Evolutionary conservation across 2,797 vertebrate genomes (phyloP), one percentile per base, ranked within the genome.

Genomic region (Ceryle rudis): DNA sequence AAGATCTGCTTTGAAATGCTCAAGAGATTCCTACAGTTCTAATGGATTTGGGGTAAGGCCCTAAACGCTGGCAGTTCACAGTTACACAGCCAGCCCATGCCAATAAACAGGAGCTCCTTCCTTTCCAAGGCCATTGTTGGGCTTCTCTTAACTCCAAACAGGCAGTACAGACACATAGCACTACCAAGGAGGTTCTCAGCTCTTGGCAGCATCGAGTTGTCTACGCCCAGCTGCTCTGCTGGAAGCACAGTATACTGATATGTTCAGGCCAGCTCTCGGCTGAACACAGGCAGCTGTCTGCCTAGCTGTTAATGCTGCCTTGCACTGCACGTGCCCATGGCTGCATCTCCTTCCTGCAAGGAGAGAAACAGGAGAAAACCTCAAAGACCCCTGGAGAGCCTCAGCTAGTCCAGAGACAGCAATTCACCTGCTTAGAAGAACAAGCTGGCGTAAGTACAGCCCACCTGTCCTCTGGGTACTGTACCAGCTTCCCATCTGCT

Each of bases 401-500:
- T 52, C 78, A 61, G 67, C 47, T 66, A 85, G 65, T 29, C 60
- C 64, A 89, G 71, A 74, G 37, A 93, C 60, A 74, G 65, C 26
- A 94, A 83, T 55, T 92, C 85, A 81, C 54, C 82, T 94, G 92
- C 89, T 90, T 88, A 83, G 70, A 90, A 83, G 39, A 93, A 47
- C 91, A 94, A 77, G 61, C 42, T 96, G 95, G 87, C 82, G 5
- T 44, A 66, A 90, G 65, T 57, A 88, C 54, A 89, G 70, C 87
- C 93, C 95, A 95, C 95, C 91, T 96, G 93, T 95, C 85, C 93
- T 95, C 73, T 52, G 86, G 81, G 95, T 95, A 94, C 93, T 46
- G 51, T 87, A 91, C 85, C 60, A 79, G 85, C 54, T 90, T 90
- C 91, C 95, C 91, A 95, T 94, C 95, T 96, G 96, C 93, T 96